These are phyloP conservation scores for Tanytarsus gracilentus DNA, from an alignment of 2,888 invertebrate species.

Conservation along the genomic window DNA sequence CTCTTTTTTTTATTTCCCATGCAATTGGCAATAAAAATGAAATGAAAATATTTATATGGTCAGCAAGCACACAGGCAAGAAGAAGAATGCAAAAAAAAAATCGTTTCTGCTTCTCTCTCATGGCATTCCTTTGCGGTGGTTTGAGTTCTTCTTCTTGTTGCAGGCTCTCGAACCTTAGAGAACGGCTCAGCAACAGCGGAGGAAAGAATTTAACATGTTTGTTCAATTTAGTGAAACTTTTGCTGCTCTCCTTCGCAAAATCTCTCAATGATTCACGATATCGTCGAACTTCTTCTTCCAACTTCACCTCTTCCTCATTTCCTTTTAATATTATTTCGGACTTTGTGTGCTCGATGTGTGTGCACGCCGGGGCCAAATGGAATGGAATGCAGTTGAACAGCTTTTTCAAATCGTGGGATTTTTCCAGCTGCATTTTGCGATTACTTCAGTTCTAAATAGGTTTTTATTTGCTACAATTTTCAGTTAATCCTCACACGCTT, in stretches of 20 bases:
- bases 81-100: too few species aligned
- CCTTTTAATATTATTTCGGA: not conserved
- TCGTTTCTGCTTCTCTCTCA: too few species aligned
- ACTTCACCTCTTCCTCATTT: not conserved
- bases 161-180: not conserved
- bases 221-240: constrained; percentile 21
- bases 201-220: constrained; percentile 20
- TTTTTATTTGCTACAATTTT: too few species aligned
- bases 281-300: not conserved
- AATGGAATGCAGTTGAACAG: constrained; percentile 21
- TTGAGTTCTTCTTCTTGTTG: too few species aligned
- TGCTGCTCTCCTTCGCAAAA: not conserved
- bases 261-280: constrained; percentile 15
- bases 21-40: too few species aligned
- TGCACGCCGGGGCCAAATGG: not conserved
- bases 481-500: too few species aligned
- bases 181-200: not conserved
- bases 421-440: constrained; percentile 16
- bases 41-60: too few species aligned
- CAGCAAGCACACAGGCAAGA: too few species aligned
- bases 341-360: not conserved
- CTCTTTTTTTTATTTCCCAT: too few species aligned
- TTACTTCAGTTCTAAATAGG: too few species aligned
- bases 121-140: too few species aligned
- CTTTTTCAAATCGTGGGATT: constrained; percentile 22